phyloP scores from a whole-genome alignment of 2,888 invertebrate species.

The Caenorhabditis sp. region DNA sequence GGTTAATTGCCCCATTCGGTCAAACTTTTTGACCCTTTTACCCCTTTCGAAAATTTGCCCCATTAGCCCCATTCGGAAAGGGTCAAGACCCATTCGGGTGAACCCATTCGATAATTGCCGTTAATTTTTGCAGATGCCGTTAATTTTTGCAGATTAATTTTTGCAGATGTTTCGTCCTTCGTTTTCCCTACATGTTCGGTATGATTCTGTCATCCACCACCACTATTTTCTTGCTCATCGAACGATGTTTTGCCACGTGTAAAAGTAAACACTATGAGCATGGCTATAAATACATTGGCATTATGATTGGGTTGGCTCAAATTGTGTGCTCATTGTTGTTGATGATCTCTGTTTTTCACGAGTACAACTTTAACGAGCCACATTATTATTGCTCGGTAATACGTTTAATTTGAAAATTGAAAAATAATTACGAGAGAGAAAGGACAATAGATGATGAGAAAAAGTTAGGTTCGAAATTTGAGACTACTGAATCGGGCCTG shows the following conservation, averaged over 20 bases:
- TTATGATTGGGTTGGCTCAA: neutral
- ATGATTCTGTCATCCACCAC: constrained; percentile 17
- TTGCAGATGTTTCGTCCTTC: constrained; percentile 16
- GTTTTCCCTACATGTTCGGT: constrained; percentile 12
- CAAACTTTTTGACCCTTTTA: too few species aligned
- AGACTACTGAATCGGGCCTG: too few species aligned
- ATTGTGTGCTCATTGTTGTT: constrained; percentile 18
- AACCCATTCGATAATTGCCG: too few species aligned
- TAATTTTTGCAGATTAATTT: too few species aligned
- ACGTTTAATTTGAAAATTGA: neutral
- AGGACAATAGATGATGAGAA: too few species aligned
- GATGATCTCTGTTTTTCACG: constrained; percentile 30
- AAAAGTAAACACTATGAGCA: constrained; percentile 10
- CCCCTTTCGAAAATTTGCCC: too few species aligned
- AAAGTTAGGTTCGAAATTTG: too few species aligned
- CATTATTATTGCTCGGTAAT: constrained; percentile 35
- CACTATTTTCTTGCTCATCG: constrained; percentile 8
- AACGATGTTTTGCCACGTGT: constrained; percentile 6
- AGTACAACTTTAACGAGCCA: constrained; percentile 30
- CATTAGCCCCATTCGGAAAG: too few species aligned
- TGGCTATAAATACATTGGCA: constrained; percentile 1
- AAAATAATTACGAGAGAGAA: too few species aligned
- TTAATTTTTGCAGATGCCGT: too few species aligned
- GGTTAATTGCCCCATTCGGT: too few species aligned
- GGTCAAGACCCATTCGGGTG: too few species aligned